phyloP scores from a whole-genome alignment of 2,888 invertebrate species.

The Cartodere bifasciata region DNA sequence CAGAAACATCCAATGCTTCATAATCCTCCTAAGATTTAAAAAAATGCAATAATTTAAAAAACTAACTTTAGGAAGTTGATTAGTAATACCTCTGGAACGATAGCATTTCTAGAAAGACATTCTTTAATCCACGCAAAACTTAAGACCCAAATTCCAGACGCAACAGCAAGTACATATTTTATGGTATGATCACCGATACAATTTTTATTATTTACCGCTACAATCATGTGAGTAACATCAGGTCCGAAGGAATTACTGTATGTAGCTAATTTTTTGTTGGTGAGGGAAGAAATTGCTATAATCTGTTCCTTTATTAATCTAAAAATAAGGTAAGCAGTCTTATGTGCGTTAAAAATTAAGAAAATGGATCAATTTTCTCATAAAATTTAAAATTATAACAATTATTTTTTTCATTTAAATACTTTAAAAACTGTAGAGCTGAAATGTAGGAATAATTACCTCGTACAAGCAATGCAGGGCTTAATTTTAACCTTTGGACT shows the following conservation, averaged over 20 bases:
- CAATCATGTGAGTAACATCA: constrained; percentile 31
- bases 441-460: no score
- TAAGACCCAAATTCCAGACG: constrained; percentile 45
- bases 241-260: constrained; percentile 22
- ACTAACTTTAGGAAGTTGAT: no score
- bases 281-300: constrained; percentile 22
- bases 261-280: constrained; percentile 25
- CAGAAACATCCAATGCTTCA: constrained; percentile 42
- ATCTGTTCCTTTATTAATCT: constrained; percentile 25
- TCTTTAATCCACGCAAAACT: constrained; percentile 41
- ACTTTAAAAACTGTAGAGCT: no score
- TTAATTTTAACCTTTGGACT: constrained; percentile 17
- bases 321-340: no score
- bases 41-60: neutral
- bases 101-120: constrained; percentile 33
- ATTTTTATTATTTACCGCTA: constrained; percentile 24
- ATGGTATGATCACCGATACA: constrained; percentile 31
- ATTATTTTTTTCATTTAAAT: no score
- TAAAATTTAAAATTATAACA: no score
- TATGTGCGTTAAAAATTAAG: no score
- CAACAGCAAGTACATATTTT: constrained; percentile 44
- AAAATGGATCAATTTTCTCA: no score
- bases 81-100: constrained; percentile 40
- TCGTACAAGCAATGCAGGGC: constrained; percentile 27
- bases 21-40: constrained; percentile 32